Percentiles rank a stretch among this genome's conserved stretches.
Evolutionary conservation across 2,888 invertebrate species (phyloP).

Genomic region (Agonum fuliginosum): DNA sequence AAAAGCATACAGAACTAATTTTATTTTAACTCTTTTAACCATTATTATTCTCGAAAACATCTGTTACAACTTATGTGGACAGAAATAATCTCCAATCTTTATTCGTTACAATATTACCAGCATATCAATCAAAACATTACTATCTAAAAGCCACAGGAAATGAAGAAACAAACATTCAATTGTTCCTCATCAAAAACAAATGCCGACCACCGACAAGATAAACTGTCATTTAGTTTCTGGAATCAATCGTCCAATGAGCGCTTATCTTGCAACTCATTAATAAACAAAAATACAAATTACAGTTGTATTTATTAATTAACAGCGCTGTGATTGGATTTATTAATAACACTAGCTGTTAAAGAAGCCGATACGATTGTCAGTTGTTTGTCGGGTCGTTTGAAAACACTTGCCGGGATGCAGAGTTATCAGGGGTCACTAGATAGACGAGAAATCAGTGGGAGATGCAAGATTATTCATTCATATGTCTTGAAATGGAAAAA

Average conservation of each 20-base stretch:
- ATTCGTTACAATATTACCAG: not conserved
- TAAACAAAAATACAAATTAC: slow-evolving; percentile 57
- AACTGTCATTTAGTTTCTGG: slow-evolving; percentile 21
- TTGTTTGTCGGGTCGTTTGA: slow-evolving; percentile 55
- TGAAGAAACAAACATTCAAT: slow-evolving; percentile 16
- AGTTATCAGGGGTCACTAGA: slow-evolving; percentile 52
- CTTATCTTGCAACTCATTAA: slow-evolving; percentile 37
- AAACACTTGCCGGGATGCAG: slow-evolving; percentile 56
- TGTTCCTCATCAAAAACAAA: slow-evolving; percentile 14
- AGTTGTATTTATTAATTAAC: slow-evolving; percentile 58
- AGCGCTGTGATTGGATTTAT: slow-evolving; percentile 55
- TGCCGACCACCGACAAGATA: not conserved
- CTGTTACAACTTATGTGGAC: not conserved
- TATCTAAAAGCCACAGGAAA: slow-evolving; percentile 8
- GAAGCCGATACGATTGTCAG: slow-evolving; percentile 30
- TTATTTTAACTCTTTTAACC: no score
- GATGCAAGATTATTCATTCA: slow-evolving; percentile 9
- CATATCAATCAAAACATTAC: not conserved
- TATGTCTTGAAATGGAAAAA: not conserved
- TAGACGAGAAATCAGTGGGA: not conserved
- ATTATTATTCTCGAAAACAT: not conserved
- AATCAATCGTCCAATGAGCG: slow-evolving; percentile 32
- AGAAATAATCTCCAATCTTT: slow-evolving; percentile 2
- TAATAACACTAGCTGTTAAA: slow-evolving; percentile 51
- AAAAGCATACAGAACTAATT: no score